Evolutionary conservation across 2,888 invertebrate genomes (phyloP).

Genomic region (Microplitis deprimator): DNA sequence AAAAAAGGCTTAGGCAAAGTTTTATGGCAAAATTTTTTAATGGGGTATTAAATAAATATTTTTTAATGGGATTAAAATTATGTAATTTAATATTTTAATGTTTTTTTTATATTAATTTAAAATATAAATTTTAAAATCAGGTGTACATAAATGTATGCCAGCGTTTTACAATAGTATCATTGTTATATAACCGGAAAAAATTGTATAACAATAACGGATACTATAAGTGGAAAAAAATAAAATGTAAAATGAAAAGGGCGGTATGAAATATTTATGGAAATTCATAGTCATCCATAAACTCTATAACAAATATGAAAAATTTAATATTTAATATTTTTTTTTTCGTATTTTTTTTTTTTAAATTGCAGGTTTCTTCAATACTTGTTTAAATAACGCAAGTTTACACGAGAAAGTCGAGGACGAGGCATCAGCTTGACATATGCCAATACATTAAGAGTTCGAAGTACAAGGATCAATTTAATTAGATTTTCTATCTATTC

Average conservation of each 20-base stretch:
- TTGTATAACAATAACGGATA: constrained; percentile 52
- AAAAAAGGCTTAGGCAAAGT: no score
- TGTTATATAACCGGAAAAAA: constrained; percentile 48
- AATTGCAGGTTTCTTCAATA: not conserved
- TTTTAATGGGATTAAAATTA: not conserved
- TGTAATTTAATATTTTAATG: not conserved
- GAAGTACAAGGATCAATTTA: constrained; percentile 61
- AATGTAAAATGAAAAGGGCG: constrained; percentile 18
- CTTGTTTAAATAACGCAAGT: constrained; percentile 23
- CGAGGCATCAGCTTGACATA: constrained; percentile 35
- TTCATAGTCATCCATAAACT: not conserved
- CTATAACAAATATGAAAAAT: not conserved
- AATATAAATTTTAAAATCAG: not conserved
- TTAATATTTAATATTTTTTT: not conserved
- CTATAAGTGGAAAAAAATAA: constrained; percentile 44
- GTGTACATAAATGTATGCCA: not conserved
- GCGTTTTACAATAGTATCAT: constrained; percentile 23
- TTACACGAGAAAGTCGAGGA: constrained; percentile 40
- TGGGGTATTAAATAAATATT: no score
- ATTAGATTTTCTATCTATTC: constrained; percentile 50
- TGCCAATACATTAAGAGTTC: constrained; percentile 51
- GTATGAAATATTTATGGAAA: constrained; percentile 16
- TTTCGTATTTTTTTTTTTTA: not conserved
- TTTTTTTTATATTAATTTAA: constrained; percentile 6
- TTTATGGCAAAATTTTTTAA: no score